phyloP scores from a whole-genome alignment of 2,888 invertebrate species.

The Eupithecia dodoneata region DNA sequence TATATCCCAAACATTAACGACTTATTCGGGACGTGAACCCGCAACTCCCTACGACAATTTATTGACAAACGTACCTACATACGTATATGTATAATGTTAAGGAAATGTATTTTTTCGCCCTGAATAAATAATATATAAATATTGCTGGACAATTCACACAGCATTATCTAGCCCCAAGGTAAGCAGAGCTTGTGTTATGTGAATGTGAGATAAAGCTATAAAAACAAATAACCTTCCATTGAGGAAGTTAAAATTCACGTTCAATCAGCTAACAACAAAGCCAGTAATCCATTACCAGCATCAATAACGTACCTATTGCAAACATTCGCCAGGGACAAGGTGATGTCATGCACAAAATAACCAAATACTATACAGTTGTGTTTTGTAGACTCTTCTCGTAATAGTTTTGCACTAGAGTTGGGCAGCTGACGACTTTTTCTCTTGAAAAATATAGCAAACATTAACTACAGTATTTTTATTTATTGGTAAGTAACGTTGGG shows the following conservation, averaged over 20 bases:
- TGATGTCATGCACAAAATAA: slow-evolving; percentile 75
- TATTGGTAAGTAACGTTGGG: background rate
- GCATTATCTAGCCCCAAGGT: no score
- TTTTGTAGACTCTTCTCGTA: slow-evolving; percentile 32
- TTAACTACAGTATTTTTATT: background rate
- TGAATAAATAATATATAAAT: no score
- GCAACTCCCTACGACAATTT: no score
- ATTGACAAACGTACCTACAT: no score
- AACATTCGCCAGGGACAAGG: slow-evolving; percentile 45
- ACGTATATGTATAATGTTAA: no score
- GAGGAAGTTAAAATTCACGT: slow-evolving; percentile 2
- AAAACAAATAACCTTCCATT: background rate
- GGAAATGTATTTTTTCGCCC: no score
- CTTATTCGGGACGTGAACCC: background rate
- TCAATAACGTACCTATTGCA: slow-evolving; percentile 38
- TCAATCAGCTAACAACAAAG: slow-evolving; percentile 16
- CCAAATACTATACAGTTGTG: slow-evolving; percentile 52
- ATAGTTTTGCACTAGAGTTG: slow-evolving; percentile 11
- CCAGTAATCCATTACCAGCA: slow-evolving; percentile 37
- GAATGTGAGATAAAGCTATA: background rate
- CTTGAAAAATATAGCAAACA: background rate
- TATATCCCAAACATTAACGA: background rate
- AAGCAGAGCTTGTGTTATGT: no score
- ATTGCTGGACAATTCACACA: no score
- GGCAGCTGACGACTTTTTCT: background rate